Percentiles rank a stretch among this genome's conserved stretches.
These are phyloP conservation scores for Philopedon plagiatum DNA, from an alignment of 2,888 invertebrate species.

Conservation along the genomic window DNA sequence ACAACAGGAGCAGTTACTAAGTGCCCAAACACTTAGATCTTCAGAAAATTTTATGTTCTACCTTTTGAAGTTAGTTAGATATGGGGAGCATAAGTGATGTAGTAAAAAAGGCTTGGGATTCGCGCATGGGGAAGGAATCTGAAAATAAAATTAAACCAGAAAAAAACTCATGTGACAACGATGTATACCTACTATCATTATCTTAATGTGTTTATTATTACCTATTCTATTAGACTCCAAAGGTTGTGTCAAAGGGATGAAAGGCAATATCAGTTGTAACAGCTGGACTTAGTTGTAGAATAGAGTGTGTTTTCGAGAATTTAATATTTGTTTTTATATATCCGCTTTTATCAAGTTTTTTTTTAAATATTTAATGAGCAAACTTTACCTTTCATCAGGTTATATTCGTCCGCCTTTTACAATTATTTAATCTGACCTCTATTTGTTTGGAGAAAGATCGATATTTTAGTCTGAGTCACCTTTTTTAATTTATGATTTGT, in stretches of 20 bases:
- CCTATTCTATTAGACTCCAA: neutral
- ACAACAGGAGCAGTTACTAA: constrained; percentile 18
- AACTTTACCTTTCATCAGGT: constrained; percentile 10
- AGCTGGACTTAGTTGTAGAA: too few relatives aligned
- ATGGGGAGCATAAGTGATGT: too few relatives aligned
- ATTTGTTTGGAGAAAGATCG: constrained; percentile 4
- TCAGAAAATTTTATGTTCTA: too few relatives aligned
- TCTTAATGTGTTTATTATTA: constrained; percentile 5
- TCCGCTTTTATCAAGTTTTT: too few relatives aligned
- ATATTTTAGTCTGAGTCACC: constrained; percentile 20
- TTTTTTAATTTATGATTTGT: constrained; percentile 17
- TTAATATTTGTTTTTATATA: too few relatives aligned
- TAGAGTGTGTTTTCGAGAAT: too few relatives aligned
- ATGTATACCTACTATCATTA: neutral
- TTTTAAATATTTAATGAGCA: neutral
- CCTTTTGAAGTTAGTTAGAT: too few relatives aligned
- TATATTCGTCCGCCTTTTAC: neutral
- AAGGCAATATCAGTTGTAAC: neutral
- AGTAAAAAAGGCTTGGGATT: too few relatives aligned
- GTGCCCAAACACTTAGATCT: constrained; percentile 22
- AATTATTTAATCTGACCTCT: constrained; percentile 20
- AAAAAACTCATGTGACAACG: too few relatives aligned
- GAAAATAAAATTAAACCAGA: too few relatives aligned
- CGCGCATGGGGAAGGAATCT: too few relatives aligned
- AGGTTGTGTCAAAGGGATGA: neutral